These are phyloP conservation scores for Plagodis dolabraria DNA, from an alignment of 2,888 invertebrate species.

Conservation along the genomic window DNA sequence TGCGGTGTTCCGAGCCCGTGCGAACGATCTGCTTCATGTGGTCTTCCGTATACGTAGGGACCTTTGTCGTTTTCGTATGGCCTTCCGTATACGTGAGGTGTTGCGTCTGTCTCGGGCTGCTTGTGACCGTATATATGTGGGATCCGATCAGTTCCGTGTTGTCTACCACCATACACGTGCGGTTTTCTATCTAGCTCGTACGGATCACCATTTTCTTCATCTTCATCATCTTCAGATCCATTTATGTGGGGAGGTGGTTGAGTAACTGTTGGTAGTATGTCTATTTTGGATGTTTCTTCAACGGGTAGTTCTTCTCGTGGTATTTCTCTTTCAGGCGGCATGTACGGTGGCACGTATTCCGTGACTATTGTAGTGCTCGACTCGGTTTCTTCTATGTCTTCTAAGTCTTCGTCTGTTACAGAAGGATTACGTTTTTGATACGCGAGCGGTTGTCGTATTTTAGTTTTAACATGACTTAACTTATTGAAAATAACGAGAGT, in stretches of 20 bases:
- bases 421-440: slow-evolving; percentile 54
- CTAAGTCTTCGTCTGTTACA: slow-evolving; percentile 72
- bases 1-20: slow-evolving; percentile 20
- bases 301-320: slow-evolving; percentile 32
- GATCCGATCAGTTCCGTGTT: slow-evolving; percentile 7
- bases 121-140: slow-evolving; percentile 22
- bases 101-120: slow-evolving; percentile 12
- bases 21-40: slow-evolving; percentile 8
- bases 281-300: slow-evolving; percentile 26
- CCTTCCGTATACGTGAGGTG: slow-evolving; percentile 21
- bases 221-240: slow-evolving; percentile 22
- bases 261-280: slow-evolving; percentile 25
- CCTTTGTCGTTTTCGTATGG: slow-evolving; percentile 14
- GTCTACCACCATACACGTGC: slow-evolving; percentile 24
- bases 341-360: slow-evolving; percentile 40
- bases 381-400: slow-evolving; percentile 71
- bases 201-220: slow-evolving; percentile 17
- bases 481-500: too few species aligned
- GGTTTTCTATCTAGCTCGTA: slow-evolving; percentile 25
- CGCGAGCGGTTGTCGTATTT: slow-evolving; percentile 79
- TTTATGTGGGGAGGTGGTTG: slow-evolving; percentile 22
- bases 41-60: slow-evolving; percentile 27
- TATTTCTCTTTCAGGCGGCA: slow-evolving; percentile 28
- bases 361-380: slow-evolving; percentile 45
- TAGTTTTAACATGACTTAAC: slow-evolving; percentile 30